Base-by-base conservation (phyloP, 2,888 invertebrate genomes). In the Philonicus albiceps region DNA sequence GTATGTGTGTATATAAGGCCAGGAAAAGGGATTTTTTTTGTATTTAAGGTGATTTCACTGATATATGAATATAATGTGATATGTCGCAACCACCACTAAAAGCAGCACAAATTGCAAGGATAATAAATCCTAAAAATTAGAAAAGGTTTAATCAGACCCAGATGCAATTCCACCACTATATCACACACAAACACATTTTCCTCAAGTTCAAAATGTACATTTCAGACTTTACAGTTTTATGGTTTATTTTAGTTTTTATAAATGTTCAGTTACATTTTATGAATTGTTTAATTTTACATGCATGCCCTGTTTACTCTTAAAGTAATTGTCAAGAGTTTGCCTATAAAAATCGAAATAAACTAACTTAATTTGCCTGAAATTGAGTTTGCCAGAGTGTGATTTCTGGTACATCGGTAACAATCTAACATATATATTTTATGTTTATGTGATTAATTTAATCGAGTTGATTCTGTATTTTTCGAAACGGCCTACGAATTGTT, bases 1-100 rank as follows among this genome's bases (percentile, higher is more conserved):
- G 8, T 83, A 83, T 83, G 72, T 72, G 83, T 83, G 72, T 83
- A 72, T 72, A 83, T 31, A 49, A 80, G 74, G 76, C 27, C n/a
- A 80, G 49, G 13, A 80, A 78, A 49, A 80, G 16, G 31, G 74
- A 37, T 16, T 31, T 74, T 30, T 74, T 37, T 43, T n/a, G 19
- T 34, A 74, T 64, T 22, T 31, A 74, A 74, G 37, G 30, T 31
- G 74, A 34, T 34, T 74, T 37, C n/a, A 80, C 16, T 49, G 30
- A 31, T 53, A 53, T 80, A 49, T 80, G 37, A 37, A 37, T 37
- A 8, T 49, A 53, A 53, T 27, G 80, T 27, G 53, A 80, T 43
- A 53, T 49, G 27, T 53, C 53, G 40, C 13, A n/a, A 40, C 37
- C 43, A 27, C 37, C 43, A 40, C 37, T 27, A 40, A 76, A 27